Conservation (phyloP, 2,888 invertebrate genomes). For the Therioaphis trifolii region DNA sequence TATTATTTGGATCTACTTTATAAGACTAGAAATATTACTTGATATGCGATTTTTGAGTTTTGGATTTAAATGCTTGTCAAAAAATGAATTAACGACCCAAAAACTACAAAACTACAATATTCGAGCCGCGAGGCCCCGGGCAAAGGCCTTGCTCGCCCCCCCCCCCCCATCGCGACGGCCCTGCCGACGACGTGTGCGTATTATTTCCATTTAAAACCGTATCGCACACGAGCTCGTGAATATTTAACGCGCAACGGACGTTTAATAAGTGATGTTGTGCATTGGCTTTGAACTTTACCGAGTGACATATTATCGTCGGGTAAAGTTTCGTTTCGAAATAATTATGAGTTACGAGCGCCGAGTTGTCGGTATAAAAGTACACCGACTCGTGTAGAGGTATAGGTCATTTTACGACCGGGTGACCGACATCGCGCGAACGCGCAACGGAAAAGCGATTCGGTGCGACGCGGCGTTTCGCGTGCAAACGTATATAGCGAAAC, state of each 20-base stretch:
- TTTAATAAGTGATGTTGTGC: background rate
- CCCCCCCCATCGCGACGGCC: background rate
- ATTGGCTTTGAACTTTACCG: constrained; percentile 1
- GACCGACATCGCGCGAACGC: background rate
- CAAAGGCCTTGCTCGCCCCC: too few species aligned
- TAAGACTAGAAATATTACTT: too few species aligned
- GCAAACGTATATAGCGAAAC: background rate
- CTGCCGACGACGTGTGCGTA: background rate
- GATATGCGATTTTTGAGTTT: too few species aligned
- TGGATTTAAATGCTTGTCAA: too few species aligned
- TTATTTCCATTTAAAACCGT: background rate
- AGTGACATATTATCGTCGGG: background rate
- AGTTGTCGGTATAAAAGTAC: background rate
- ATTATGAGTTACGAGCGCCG: background rate
- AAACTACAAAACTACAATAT: too few species aligned
- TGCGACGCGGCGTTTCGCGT: background rate
- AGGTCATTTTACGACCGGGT: background rate
- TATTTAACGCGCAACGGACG: background rate
- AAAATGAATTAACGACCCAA: too few species aligned
- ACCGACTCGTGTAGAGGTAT: background rate
- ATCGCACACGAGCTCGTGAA: background rate
- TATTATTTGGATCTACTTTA: too few species aligned
- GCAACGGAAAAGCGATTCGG: too few species aligned
- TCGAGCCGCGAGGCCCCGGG: too few species aligned
- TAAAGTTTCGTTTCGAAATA: background rate